A percentile compares a stretch with the other conserved stretches of the same genome.
Conservation (phyloP, 2,888 invertebrate genomes). For the Bombylius major region DNA sequence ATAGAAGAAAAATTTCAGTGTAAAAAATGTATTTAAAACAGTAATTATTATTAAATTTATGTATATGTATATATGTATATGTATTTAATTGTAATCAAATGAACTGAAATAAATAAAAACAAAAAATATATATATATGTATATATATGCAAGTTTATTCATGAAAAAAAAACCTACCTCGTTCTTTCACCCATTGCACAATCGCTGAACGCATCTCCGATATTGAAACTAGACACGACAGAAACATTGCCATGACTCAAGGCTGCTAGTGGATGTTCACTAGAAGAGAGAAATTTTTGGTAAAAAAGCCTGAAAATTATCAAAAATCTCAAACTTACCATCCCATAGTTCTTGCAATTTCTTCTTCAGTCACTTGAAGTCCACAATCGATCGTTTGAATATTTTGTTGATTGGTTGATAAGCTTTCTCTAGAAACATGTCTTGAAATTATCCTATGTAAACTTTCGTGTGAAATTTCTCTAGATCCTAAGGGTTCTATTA, state of each 20-base stretch:
- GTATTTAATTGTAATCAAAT: neutral
- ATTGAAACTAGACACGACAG: conserved; percentile 74
- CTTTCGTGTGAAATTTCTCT: conserved; percentile 75
- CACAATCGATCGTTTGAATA: conserved; percentile 75
- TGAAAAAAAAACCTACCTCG: conserved; percentile 28
- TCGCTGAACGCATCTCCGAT: conserved; percentile 37
- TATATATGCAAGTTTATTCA: too few relatives aligned
- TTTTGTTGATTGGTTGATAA: conserved; percentile 45
- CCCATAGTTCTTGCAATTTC: conserved; percentile 83
- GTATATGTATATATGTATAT: too few relatives aligned
- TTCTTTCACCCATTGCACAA: conserved; percentile 34
- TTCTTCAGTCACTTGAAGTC: conserved; percentile 84
- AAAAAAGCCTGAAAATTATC: neutral
- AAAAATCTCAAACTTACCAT: conserved; percentile 27
- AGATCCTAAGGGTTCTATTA: conserved; percentile 66
- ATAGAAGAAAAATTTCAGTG: too few relatives aligned
- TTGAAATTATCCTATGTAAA: conserved; percentile 44
- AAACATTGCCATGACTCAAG: conserved; percentile 81
- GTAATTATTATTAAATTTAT: too few relatives aligned
- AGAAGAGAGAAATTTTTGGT: conserved; percentile 10
- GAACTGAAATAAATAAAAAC: neutral
- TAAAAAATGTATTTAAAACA: neutral
- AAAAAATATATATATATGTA: too few relatives aligned
- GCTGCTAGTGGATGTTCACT: conserved; percentile 79
- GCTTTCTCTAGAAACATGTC: conserved; percentile 50